These are phyloP conservation scores for Xenopus laevis DNA, from an alignment of 2,113 vertebrate genomes.

Conservation along the genomic window DNA sequence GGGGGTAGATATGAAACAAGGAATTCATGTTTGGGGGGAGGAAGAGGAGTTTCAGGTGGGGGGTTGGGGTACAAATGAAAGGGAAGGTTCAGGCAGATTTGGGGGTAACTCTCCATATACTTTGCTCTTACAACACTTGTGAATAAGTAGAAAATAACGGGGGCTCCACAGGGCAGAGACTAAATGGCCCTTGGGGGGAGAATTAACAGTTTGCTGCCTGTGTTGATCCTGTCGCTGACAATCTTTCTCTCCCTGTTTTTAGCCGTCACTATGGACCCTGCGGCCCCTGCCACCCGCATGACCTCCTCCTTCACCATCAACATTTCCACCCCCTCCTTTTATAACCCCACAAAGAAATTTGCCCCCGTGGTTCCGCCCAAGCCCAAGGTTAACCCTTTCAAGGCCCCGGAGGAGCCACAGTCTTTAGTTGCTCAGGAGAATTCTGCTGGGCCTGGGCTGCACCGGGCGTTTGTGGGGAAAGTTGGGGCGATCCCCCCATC, in stretches of 20 bases:
- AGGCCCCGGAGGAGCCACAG: constrained; percentile 39
- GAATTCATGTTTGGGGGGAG: too few species aligned
- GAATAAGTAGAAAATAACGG: too few species aligned
- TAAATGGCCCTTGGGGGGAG: too few species aligned
- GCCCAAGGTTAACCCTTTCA: constrained; percentile 80
- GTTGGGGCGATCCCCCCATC: constrained; percentile 89
- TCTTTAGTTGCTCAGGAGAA: constrained; percentile 42
- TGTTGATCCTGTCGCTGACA: neutral
- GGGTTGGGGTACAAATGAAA: too few species aligned
- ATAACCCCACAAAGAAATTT: constrained; percentile 95
- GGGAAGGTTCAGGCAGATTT: too few species aligned
- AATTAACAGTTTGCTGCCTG: neutral
- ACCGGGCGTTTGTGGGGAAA: constrained; percentile 79
- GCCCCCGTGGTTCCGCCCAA: constrained; percentile 89
- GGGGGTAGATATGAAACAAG: too few species aligned
- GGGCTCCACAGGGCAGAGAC: too few species aligned
- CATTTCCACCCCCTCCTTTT: constrained; percentile 89
- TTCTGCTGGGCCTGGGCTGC: constrained; percentile 47
- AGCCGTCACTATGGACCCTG: constrained; percentile 55
- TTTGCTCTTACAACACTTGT: too few species aligned
- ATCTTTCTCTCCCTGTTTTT: neutral
- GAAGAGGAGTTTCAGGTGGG: too few species aligned
- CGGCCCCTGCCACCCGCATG: constrained; percentile 68
- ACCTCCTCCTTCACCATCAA: constrained; percentile 86
- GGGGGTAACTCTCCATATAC: too few species aligned